Base-by-base conservation (phyloP, 1,140 invertebrate species). In the Caenorhabditis tropicalis region DNA sequence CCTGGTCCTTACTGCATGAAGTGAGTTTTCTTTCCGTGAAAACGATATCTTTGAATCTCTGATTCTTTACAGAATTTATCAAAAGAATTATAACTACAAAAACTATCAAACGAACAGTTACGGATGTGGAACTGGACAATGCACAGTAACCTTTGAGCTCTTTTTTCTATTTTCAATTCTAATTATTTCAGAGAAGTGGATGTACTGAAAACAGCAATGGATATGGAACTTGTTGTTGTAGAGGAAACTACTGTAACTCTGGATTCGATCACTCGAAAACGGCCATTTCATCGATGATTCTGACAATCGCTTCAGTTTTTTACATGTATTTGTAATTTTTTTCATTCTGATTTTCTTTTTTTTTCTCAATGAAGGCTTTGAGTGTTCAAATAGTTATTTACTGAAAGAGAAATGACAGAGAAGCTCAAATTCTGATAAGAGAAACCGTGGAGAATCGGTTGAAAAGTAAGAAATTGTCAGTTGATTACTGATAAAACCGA, bases 181-280 rank as follows among this genome's bases (percentile, higher is more conserved):
- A 29, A 36, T 65, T 65, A n/a, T 65, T 65, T 36, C 58, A 65
- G 58, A 36, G 16, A 3, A 65, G 58, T 65, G 58, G 58, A 36
- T 65, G 58, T 19, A 36, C 16, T 27, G 16, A 19, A 16, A 19
- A 65, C n/a, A 36, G 31, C 6, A 36, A 65, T 19, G 58, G 58
- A 19, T 65, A 36, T 2, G 58, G 58, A 27, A 36, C 58, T 12
- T 65, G 58, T 19, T 65, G 58, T 65, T 65, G 58, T 19, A 33
- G n/a, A 36, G 31, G 58, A 65, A 36, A 65, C 58, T 36, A 36
- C 58, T 65, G 58, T n/a, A 65, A 65, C 24, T 36, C 58, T 65
- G 58, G 58, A 65, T 65, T 36, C 31, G 31, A 65, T n/a, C n/a
- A 27, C 36, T 74, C 65, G 10, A 74, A 43, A 24, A 43, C 65